These are phyloP conservation scores for Cranoglanis bouderius DNA, from an alignment of 2,113 vertebrate genomes.

Conservation along the genomic window DNA sequence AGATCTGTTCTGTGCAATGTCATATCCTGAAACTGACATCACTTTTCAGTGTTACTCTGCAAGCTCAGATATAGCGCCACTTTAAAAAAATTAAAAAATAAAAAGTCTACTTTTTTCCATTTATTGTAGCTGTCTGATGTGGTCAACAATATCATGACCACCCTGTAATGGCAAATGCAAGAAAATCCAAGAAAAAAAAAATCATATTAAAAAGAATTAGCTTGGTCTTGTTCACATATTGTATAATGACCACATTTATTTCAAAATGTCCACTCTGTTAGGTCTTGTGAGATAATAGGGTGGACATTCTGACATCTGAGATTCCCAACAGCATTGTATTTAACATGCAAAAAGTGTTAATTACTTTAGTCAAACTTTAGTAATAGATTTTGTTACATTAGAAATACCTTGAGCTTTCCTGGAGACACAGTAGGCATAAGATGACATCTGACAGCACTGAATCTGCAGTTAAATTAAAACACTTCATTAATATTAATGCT, in stretches of 20 bases:
- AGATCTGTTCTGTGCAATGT: neutral
- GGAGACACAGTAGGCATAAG: neutral
- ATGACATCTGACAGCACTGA: neutral
- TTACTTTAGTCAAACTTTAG: neutral
- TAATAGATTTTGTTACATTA: neutral
- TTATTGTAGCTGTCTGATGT: neutral
- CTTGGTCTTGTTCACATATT: neutral
- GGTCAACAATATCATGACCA: too few species aligned
- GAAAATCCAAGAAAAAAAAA: neutral
- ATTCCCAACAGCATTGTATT: neutral
- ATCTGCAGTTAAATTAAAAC: neutral
- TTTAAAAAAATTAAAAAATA: too few species aligned
- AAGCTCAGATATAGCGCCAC: neutral
- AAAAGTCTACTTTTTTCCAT: neutral
- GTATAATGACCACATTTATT: neutral
- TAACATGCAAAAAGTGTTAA: neutral
- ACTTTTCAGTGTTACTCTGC: neutral
- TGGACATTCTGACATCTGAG: too few species aligned
- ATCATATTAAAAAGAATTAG: neutral
- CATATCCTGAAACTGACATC: neutral
- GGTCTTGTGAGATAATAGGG: neutral
- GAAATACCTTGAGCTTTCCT: neutral
- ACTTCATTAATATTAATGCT: too few species aligned
- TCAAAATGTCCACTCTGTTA: neutral
- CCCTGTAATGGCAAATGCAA: neutral